A percentile compares a stretch with the other conserved stretches of the same genome.
Conservation (phyloP, 2,797 vertebrate species). For the Caiman crocodilus region DNA sequence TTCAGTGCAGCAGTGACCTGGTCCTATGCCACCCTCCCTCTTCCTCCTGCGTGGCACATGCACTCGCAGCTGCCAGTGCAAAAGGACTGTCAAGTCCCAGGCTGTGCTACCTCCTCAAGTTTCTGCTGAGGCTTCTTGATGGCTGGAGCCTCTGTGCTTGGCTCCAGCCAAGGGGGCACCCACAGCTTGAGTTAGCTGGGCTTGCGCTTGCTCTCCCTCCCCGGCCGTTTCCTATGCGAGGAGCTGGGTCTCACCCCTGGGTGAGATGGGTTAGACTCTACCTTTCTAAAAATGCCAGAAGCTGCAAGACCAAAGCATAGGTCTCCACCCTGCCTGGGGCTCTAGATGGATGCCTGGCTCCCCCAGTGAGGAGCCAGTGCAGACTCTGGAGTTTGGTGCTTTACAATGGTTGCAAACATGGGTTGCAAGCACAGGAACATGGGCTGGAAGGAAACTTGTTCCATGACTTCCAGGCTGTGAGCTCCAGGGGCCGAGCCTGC, state of each 20-base stretch:
- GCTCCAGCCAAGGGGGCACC: background rate
- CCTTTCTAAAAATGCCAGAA: background rate
- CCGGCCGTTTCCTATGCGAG: no score
- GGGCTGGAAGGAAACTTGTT: background rate
- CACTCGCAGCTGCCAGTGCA: background rate
- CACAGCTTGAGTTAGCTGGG: background rate
- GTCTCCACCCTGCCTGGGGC: background rate
- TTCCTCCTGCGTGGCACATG: background rate
- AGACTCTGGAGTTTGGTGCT: background rate
- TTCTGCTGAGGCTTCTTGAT: background rate
- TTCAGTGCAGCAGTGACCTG: background rate
- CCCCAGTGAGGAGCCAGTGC: background rate
- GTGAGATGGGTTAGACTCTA: accelerated
- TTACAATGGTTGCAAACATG: background rate
- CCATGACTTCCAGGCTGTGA: background rate
- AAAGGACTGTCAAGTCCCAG: background rate
- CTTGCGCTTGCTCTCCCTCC: background rate
- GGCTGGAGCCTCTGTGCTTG: background rate
- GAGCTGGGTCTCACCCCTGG: background rate
- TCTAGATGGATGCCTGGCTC: accelerated
- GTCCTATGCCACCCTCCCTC: accelerated
- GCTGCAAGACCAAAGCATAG: background rate
- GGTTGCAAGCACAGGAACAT: no score
- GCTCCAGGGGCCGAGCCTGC: background rate
- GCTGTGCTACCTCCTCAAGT: background rate